These are phyloP conservation scores for Drosophila hamatofila DNA, from an alignment of 2,888 invertebrate species.

Conservation along the genomic window DNA sequence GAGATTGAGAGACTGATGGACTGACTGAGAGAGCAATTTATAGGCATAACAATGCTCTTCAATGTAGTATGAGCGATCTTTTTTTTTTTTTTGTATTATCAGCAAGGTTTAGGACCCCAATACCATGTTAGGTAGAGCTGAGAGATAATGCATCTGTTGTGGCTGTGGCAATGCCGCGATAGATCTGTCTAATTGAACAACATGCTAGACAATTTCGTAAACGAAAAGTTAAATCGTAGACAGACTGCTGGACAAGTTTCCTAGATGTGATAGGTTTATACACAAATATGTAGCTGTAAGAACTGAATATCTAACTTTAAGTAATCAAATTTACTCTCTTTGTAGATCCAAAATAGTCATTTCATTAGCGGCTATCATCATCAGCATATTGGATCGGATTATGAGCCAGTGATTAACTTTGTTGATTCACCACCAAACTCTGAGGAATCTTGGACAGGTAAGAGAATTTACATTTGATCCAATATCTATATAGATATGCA, in stretches of 20 bases:
- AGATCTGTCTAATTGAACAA: slow-evolving; percentile 37
- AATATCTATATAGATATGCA: neutral
- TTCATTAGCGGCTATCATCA: slow-evolving; percentile 82
- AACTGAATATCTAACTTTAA: neutral
- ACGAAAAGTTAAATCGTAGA: slow-evolving; percentile 11
- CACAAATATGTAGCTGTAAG: neutral
- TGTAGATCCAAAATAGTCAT: slow-evolving; percentile 76
- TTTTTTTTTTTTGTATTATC: slow-evolving; percentile 49
- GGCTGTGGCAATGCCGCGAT: slow-evolving; percentile 19
- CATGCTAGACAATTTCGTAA: slow-evolving; percentile 26
- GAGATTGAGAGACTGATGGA: neutral
- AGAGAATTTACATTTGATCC: slow-evolving; percentile 32
- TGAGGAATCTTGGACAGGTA: slow-evolving; percentile 85
- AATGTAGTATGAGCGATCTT: slow-evolving; percentile 4
- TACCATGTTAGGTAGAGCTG: slow-evolving; percentile 55
- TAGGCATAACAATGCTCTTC: slow-evolving; percentile 19
- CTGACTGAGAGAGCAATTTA: neutral
- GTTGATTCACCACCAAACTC: slow-evolving; percentile 85
- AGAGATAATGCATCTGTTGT: slow-evolving; percentile 55
- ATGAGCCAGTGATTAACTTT: slow-evolving; percentile 85
- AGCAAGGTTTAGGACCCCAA: slow-evolving; percentile 76
- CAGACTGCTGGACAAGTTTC: slow-evolving; percentile 20
- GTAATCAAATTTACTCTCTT: slow-evolving; percentile 4
- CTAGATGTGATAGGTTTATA: slow-evolving; percentile 3
- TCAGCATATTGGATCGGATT: slow-evolving; percentile 83